These are phyloP conservation scores for Ceyx erithaca DNA, from an alignment of 2,797 vertebrate genomes.

Conservation along the genomic window DNA sequence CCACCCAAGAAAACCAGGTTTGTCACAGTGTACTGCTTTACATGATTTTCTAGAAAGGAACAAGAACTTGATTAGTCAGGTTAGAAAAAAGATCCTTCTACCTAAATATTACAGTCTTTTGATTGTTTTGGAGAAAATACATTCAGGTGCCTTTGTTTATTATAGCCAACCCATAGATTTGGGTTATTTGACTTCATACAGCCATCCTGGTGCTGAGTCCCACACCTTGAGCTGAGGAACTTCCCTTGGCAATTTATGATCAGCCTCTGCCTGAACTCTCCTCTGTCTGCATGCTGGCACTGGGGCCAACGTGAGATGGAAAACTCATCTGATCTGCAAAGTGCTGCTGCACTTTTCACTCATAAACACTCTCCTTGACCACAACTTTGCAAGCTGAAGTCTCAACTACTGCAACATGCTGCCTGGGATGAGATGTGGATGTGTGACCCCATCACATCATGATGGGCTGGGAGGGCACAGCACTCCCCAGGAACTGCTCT, in stretches of 20 bases:
- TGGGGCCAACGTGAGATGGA: not conserved
- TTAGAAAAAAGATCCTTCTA: not conserved
- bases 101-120: not conserved
- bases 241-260: not conserved
- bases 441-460: accelerated
- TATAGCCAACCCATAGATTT: not conserved
- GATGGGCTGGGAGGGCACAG: not conserved
- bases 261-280: not conserved
- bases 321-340: not conserved
- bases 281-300: not conserved
- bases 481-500: not conserved
- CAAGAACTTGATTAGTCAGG: not conserved
- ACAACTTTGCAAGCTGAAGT: not conserved
- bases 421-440: not conserved
- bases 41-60: not conserved
- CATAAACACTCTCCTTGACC: not conserved
- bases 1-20: not conserved
- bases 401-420: accelerated
- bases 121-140: not conserved
- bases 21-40: not conserved
- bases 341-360: not conserved
- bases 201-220: not conserved
- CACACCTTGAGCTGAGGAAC: not conserved
- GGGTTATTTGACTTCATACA: not conserved
- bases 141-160: not conserved